These are phyloP conservation scores for Etheostoma cragini DNA, from an alignment of 2,113 vertebrate species.

Conservation along the genomic window DNA sequence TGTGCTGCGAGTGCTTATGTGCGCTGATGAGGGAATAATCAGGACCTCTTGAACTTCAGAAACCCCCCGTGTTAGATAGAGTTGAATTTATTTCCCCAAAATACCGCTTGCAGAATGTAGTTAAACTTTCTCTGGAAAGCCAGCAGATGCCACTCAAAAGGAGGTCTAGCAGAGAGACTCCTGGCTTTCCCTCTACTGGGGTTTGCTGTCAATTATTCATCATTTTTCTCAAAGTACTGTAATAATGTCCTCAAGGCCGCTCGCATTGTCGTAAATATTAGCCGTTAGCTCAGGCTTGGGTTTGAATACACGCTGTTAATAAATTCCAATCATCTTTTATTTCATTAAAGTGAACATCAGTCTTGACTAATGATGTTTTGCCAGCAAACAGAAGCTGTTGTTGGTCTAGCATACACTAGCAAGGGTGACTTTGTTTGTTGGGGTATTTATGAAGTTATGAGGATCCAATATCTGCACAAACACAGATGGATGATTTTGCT, in stretches of 20 bases:
- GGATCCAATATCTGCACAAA: conserved; percentile 19
- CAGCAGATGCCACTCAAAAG: conserved; percentile 59
- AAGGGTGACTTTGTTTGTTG: conserved; percentile 17
- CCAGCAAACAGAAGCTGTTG: conserved; percentile 43
- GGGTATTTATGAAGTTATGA: conserved; percentile 20
- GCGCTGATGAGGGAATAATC: conserved; percentile 55
- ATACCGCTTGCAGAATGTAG: conserved; percentile 29
- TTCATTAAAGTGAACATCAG: conserved; percentile 49
- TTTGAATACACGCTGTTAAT: conserved; percentile 31
- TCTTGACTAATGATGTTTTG: conserved; percentile 38
- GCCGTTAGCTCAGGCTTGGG: conserved; percentile 18
- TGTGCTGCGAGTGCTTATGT: conserved; percentile 31
- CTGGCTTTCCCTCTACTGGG: conserved; percentile 4
- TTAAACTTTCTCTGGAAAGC: conserved; percentile 30
- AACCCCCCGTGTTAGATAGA: conserved; percentile 38
- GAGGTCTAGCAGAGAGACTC: conserved; percentile 33
- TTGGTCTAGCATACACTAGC: conserved; percentile 14
- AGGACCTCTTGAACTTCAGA: conserved; percentile 66
- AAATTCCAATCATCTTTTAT: conserved; percentile 40
- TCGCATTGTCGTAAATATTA: conserved; percentile 17
- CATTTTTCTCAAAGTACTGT: conserved; percentile 34
- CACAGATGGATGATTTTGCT: neutral
- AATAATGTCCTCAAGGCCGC: conserved; percentile 31
- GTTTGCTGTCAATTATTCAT: conserved; percentile 49
- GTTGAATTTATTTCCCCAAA: conserved; percentile 57